Evolutionary conservation across 2,888 invertebrate species (phyloP).

Genomic region (Epirrhoe alternata): DNA sequence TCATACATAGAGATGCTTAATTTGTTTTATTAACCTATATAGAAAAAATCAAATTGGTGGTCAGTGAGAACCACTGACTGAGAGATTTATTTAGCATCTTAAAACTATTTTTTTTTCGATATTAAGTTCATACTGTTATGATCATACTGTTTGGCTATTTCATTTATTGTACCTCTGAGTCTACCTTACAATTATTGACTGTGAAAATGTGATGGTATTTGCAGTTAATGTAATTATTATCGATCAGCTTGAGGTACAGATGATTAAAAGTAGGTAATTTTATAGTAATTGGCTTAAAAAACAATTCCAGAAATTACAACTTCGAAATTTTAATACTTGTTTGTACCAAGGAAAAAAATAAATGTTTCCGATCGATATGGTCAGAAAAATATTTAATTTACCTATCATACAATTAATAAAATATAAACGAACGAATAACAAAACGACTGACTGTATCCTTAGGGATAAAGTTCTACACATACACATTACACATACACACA

Average conservation of each 20-base stretch:
- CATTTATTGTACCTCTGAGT: slow-evolving; percentile 10
- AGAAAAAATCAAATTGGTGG: too few relatives aligned
- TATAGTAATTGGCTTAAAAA: not conserved
- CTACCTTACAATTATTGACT: slow-evolving; percentile 39
- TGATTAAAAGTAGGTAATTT: slow-evolving; percentile 19
- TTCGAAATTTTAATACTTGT: not conserved
- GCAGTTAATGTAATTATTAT: slow-evolving; percentile 41
- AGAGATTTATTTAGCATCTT: too few relatives aligned
- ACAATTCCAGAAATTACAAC: not conserved
- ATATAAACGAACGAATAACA: too few relatives aligned
- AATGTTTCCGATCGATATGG: not conserved
- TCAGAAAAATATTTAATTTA: not conserved
- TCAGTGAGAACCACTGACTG: too few relatives aligned
- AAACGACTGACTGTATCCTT: too few relatives aligned
- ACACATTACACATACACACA: too few relatives aligned
- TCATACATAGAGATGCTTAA: too few relatives aligned
- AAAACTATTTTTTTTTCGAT: too few relatives aligned
- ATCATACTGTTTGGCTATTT: not conserved
- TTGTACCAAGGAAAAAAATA: not conserved
- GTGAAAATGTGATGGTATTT: slow-evolving; percentile 42
- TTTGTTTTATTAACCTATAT: too few relatives aligned
- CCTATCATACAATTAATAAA: too few relatives aligned
- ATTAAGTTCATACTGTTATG: too few relatives aligned
- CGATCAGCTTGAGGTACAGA: slow-evolving; percentile 37
- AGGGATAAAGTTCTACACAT: too few relatives aligned